Conservation (phyloP, 2,113 vertebrate genomes). For the Sapayoa aenigma region DNA sequence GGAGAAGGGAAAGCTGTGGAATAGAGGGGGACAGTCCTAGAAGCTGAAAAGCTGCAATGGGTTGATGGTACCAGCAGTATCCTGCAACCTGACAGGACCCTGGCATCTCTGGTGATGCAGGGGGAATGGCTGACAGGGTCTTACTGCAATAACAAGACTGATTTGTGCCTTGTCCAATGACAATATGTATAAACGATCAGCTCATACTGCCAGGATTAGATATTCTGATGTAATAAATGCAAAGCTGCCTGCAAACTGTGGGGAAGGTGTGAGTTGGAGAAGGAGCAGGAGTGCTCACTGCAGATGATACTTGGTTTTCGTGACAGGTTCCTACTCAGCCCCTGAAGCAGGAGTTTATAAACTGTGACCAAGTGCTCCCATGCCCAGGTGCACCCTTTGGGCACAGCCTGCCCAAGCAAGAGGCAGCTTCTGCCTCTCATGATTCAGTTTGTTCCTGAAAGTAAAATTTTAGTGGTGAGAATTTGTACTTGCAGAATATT, state of each 20-base stretch:
- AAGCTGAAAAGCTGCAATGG: not conserved
- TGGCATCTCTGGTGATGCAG: not conserved
- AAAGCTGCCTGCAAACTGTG: not conserved
- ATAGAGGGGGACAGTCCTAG: not conserved
- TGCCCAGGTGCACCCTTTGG: not conserved
- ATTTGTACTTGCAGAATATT: conserved; percentile 63
- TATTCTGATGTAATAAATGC: conserved; percentile 39
- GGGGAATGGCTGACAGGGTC: not conserved
- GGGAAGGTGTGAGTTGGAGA: not conserved
- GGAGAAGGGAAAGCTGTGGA: not conserved
- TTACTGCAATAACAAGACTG: not conserved
- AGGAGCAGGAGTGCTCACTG: not conserved
- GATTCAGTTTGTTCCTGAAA: conserved; percentile 34
- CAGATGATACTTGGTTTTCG: not conserved
- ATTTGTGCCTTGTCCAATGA: conserved; percentile 41
- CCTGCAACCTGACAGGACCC: not conserved
- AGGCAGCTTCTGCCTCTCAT: not conserved
- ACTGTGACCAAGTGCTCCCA: not conserved
- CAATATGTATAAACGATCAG: not conserved
- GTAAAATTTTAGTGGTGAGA: conserved; percentile 31
- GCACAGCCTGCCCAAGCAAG: not conserved
- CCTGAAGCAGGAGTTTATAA: not conserved
- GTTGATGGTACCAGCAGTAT: not conserved
- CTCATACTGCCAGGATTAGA: conserved; percentile 27
- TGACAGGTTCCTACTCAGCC: not conserved